phyloP scores from a whole-genome alignment of 2,797 vertebrate genomes.

The Cirrhinus molitorella region DNA sequence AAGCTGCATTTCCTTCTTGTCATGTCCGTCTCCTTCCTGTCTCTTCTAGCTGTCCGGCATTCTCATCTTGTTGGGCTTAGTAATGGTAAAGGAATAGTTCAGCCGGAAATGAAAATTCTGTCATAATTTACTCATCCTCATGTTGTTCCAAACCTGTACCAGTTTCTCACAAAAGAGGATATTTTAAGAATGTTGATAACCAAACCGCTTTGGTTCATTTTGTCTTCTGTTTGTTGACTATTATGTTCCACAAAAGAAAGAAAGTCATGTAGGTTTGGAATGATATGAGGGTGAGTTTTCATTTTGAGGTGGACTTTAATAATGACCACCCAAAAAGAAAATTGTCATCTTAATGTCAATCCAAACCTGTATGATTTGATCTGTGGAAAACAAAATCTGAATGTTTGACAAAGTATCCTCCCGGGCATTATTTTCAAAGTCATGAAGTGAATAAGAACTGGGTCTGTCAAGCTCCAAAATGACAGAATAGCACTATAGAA shows the following conservation, averaged over 20 bases:
- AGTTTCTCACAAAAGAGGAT: background rate
- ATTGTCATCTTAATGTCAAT: background rate
- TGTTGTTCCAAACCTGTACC: background rate
- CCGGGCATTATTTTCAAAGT: background rate
- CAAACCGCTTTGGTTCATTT: too few relatives aligned
- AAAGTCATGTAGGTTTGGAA: too few relatives aligned
- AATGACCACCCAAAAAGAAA: background rate
- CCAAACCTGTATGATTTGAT: background rate
- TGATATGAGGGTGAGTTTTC: background rate
- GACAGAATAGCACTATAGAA: background rate
- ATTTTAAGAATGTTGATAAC: background rate
- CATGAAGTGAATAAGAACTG: background rate
- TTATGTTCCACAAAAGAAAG: background rate
- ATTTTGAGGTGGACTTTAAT: background rate
- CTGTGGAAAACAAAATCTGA: background rate
- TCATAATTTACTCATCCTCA: background rate
- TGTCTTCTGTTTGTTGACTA: too few relatives aligned
- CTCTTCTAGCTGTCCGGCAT: background rate
- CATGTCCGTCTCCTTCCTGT: background rate
- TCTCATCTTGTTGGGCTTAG: background rate
- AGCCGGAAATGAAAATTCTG: background rate
- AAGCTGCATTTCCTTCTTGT: slow-evolving; percentile 39
- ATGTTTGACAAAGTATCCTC: background rate
- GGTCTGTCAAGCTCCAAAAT: background rate
- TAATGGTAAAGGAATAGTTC: background rate